Conservation (phyloP, 2,797 vertebrate species). For the Selene dorsalis region DNA sequence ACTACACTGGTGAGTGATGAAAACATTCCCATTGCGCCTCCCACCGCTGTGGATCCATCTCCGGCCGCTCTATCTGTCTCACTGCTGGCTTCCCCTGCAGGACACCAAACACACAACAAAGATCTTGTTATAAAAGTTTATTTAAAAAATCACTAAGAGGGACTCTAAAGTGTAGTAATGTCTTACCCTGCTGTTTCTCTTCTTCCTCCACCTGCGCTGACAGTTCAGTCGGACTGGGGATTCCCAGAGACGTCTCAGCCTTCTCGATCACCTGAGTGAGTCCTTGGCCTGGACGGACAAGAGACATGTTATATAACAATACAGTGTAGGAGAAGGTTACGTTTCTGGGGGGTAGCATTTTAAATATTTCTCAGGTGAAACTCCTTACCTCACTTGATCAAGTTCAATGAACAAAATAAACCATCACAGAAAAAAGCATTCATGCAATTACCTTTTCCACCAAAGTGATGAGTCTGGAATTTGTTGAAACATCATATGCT, state of each 20-base stretch:
- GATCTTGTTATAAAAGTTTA: neutral
- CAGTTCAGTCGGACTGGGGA: conserved; percentile 91
- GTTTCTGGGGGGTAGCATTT: neutral
- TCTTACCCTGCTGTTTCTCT: conserved; percentile 52
- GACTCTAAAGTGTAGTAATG: accelerated
- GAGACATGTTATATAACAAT: neutral
- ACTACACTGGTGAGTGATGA: conserved; percentile 92
- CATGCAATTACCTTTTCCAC: neutral
- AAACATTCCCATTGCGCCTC: conserved; percentile 90
- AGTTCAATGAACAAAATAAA: neutral
- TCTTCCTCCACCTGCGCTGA: conserved; percentile 84
- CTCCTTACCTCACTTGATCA: neutral
- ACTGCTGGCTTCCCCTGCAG: conserved; percentile 43
- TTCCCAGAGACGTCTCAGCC: conserved; percentile 94
- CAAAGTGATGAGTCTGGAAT: neutral
- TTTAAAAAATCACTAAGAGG: no score
- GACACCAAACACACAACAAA: neutral
- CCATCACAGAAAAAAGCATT: neutral
- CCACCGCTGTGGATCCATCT: conserved; percentile 77
- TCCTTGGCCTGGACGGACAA: conserved; percentile 87
- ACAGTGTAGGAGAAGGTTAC: neutral
- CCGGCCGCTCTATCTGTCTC: conserved; percentile 54
- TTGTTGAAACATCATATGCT: neutral
- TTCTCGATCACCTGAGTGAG: conserved; percentile 97
- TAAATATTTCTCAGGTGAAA: neutral